Conservation (phyloP, 2,113 vertebrate species). For the Brienomyrus longianalis region DNA sequence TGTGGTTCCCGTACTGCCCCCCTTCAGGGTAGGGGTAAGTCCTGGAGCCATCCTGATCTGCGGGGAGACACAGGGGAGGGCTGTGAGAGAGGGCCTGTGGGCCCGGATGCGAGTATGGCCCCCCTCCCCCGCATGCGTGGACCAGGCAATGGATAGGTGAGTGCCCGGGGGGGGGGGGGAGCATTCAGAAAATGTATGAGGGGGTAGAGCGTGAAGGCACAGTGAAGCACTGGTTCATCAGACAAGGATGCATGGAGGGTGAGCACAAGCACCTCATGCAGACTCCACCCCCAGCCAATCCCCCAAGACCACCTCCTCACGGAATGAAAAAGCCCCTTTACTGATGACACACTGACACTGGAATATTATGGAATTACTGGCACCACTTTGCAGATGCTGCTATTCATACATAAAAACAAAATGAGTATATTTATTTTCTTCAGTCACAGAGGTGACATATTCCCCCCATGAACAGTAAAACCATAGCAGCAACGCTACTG, state of each 20-base stretch:
- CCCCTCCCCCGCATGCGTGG: neutral
- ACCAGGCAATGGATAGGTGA: neutral
- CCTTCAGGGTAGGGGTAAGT: slow-evolving; percentile 75
- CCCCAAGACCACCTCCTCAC: neutral
- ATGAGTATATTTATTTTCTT: neutral
- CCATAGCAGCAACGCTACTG: neutral
- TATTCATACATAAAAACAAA: neutral
- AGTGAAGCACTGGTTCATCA: neutral
- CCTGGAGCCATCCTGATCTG: slow-evolving; percentile 79
- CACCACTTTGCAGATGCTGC: neutral
- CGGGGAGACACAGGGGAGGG: slow-evolving; percentile 46
- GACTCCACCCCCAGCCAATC: neutral
- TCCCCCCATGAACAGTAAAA: neutral
- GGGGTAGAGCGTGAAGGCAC: neutral
- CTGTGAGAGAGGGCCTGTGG: slow-evolving; percentile 10
- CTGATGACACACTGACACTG: neutral
- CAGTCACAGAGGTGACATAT: neutral
- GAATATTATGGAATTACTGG: neutral
- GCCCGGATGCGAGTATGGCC: neutral
- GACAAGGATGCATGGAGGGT: neutral
- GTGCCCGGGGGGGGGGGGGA: slow-evolving; percentile 18
- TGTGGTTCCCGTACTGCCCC: slow-evolving; percentile 68
- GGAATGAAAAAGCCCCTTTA: neutral
- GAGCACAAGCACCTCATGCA: neutral
- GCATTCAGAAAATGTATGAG: neutral